Percentiles rank a stretch among this genome's conserved stretches.
These are phyloP conservation scores for Pitangus sulphuratus DNA, from an alignment of 2,797 vertebrate genomes.

Conservation along the genomic window DNA sequence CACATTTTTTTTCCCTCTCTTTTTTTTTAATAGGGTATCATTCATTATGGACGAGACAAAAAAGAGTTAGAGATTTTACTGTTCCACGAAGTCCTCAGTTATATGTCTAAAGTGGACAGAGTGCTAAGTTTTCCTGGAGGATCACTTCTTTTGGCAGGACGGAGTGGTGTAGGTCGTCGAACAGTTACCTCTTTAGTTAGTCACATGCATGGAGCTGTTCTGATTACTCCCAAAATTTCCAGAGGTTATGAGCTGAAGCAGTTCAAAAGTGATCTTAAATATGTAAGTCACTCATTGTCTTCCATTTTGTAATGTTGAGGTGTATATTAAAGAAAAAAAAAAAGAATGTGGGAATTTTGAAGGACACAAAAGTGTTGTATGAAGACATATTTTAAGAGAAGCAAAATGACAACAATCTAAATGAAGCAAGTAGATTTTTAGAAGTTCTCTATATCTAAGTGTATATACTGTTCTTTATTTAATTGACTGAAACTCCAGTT, in stretches of 20 bases:
- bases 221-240: slow-evolving; percentile 91
- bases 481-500: background rate
- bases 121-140: slow-evolving; percentile 92
- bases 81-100: slow-evolving; percentile 93
- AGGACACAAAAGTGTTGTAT: background rate
- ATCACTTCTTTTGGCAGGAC: slow-evolving; percentile 91
- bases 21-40: slow-evolving; percentile 81
- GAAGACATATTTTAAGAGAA: background rate
- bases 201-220: slow-evolving; percentile 90
- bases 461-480: background rate
- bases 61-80: slow-evolving; percentile 89
- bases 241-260: slow-evolving; percentile 91
- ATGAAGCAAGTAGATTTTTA: background rate
- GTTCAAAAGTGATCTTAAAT: slow-evolving; percentile 93
- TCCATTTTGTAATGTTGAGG: background rate
- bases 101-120: slow-evolving; percentile 88
- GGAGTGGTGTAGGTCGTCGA: slow-evolving; percentile 92
- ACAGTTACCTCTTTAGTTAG: slow-evolving; percentile 89
- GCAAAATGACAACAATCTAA: background rate
- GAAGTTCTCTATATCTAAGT: background rate
- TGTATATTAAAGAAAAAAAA: background rate
- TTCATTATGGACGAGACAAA: slow-evolving; percentile 92
- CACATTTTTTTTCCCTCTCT: background rate
- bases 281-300: slow-evolving; percentile 74
- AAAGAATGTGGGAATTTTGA: background rate